phyloP scores from a whole-genome alignment of 2,888 invertebrate species.

The Machimus atricapillus region DNA sequence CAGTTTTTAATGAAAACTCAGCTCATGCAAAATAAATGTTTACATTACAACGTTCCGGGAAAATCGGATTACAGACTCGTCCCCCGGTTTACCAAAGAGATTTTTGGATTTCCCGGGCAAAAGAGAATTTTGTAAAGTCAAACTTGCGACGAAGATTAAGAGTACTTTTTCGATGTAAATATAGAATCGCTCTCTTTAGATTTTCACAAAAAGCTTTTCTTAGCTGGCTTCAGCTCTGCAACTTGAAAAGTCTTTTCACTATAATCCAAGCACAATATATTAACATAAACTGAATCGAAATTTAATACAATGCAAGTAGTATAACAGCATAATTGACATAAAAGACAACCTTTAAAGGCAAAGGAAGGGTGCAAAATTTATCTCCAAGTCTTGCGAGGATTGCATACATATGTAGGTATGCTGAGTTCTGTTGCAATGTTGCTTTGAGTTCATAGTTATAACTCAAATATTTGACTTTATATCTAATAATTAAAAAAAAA shows the following conservation, averaged over 20 bases:
- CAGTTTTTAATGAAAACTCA: not conserved
- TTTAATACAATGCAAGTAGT: too few species aligned
- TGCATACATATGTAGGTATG: too few species aligned
- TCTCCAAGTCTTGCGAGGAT: too few species aligned
- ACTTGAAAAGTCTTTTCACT: not conserved
- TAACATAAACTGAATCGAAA: not conserved
- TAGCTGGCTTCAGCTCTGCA: not conserved
- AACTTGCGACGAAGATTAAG: not conserved
- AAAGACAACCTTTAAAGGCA: too few species aligned
- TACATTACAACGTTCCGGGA: not conserved
- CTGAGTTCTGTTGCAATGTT: too few species aligned
- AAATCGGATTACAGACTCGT: not conserved
- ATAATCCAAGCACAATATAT: not conserved
- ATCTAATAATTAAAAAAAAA: too few species aligned
- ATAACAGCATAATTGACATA: too few species aligned
- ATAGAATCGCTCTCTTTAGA: not conserved
- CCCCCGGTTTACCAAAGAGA: not conserved
- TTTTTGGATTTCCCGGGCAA: not conserved
- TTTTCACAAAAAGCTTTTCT: not conserved
- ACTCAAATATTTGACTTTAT: too few species aligned
- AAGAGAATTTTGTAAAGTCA: not conserved
- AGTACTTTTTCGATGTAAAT: not conserved
- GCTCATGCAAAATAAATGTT: constrained; percentile 14
- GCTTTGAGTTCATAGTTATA: too few species aligned
- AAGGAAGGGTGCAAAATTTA: too few species aligned